Evolutionary conservation across 2,797 vertebrate genomes (phyloP).

Genomic region (Cyclura pinguis): DNA sequence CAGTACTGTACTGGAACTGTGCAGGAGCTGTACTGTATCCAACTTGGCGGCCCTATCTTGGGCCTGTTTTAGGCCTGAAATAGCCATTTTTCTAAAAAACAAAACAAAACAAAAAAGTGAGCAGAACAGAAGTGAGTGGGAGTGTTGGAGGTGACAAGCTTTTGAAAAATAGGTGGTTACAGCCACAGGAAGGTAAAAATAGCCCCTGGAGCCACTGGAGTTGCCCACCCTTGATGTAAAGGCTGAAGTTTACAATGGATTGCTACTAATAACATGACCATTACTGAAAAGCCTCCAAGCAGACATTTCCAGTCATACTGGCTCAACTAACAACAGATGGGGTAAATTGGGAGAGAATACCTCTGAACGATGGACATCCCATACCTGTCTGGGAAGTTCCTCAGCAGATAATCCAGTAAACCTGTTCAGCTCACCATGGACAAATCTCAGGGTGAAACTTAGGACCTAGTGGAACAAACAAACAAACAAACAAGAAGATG

Average conservation of each 20-base stretch:
- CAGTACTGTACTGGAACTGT: too few relatives aligned
- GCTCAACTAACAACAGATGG: neutral
- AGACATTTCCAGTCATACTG: too few relatives aligned
- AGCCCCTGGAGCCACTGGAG: neutral
- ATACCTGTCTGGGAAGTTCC: conserved; percentile 4
- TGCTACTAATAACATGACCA: neutral
- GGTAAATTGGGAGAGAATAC: neutral
- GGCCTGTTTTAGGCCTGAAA: too few relatives aligned
- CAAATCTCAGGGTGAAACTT: neutral
- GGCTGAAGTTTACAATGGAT: neutral
- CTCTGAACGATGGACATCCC: neutral
- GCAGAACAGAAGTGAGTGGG: too few relatives aligned
- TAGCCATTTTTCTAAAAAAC: too few relatives aligned
- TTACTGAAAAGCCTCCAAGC: neutral
- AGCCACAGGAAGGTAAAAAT: too few relatives aligned
- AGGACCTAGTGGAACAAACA: neutral
- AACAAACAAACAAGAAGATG: neutral
- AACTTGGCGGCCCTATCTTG: too few relatives aligned
- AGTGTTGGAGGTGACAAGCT: too few relatives aligned
- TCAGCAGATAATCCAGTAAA: neutral
- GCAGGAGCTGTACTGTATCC: too few relatives aligned
- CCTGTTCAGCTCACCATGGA: neutral
- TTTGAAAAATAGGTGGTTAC: too few relatives aligned
- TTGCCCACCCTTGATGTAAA: too few relatives aligned
- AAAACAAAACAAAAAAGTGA: too few relatives aligned